phyloP scores from a whole-genome alignment of 1,140 invertebrate genomes.

The Trachymyrmex septentrionalis region DNA sequence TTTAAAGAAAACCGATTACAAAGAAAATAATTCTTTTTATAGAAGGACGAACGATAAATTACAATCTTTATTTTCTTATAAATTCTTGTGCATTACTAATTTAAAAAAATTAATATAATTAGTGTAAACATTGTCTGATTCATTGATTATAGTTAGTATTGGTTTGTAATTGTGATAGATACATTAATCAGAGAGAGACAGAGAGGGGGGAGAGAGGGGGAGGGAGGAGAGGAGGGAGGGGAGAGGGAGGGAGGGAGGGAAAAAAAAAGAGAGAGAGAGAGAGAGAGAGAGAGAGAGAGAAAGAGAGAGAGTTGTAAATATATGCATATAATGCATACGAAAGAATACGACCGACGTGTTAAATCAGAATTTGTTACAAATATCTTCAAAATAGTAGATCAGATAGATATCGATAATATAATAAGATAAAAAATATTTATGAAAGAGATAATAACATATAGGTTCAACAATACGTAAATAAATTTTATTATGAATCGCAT shows the following conservation, averaged over 20 bases:
- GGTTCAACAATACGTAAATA: neutral
- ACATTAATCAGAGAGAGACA: constrained; percentile 8
- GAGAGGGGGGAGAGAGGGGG: too few relatives aligned
- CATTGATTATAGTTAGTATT: constrained; percentile 19
- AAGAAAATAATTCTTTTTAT: neutral
- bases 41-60: neutral
- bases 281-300: too few relatives aligned
- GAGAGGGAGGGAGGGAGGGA: too few relatives aligned
- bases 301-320: too few relatives aligned
- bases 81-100: neutral
- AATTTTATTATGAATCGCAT: neutral
- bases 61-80: constrained; percentile 5
- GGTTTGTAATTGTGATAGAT: neutral
- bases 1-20: neutral
- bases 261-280: too few relatives aligned
- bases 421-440: neutral
- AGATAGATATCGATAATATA: constrained; percentile 5
- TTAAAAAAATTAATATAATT: neutral
- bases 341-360: neutral
- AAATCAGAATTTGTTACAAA: neutral
- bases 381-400: neutral
- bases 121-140: neutral
- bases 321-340: neutral
- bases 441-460: neutral
- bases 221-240: too few relatives aligned